These are phyloP conservation scores for Philereme transversata DNA, from an alignment of 2,888 invertebrate genomes.

Conservation along the genomic window DNA sequence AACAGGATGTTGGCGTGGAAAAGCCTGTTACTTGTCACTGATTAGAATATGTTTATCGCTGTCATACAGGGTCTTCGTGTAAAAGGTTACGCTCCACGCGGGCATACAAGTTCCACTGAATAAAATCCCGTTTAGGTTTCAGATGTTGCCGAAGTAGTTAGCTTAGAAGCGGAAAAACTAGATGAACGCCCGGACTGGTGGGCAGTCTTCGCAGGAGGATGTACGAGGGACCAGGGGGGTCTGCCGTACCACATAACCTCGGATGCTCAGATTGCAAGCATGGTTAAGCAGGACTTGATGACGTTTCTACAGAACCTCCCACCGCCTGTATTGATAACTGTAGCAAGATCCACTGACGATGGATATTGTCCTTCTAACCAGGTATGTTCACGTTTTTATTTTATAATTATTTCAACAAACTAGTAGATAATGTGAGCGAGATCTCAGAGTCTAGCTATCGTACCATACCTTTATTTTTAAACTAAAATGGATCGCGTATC, in stretches of 20 bases:
- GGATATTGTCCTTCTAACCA: constrained; percentile 94
- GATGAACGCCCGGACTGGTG: constrained; percentile 90
- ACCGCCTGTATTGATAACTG: constrained; percentile 87
- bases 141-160: constrained; percentile 76
- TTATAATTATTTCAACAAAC: too few relatives aligned
- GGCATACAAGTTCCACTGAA: too few relatives aligned
- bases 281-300: constrained; percentile 84
- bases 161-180: constrained; percentile 77
- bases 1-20: too few relatives aligned
- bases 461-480: too few relatives aligned
- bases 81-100: too few relatives aligned
- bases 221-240: constrained; percentile 93
- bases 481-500: too few relatives aligned
- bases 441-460: too few relatives aligned
- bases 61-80: too few relatives aligned
- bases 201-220: constrained; percentile 93
- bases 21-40: too few relatives aligned
- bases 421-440: too few relatives aligned
- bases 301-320: constrained; percentile 85
- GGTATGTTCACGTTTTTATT: constrained; percentile 45
- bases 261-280: constrained; percentile 85
- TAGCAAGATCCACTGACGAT: constrained; percentile 93
- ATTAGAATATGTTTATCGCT: too few relatives aligned
- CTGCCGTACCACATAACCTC: constrained; percentile 93
- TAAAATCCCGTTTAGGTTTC: constrained; percentile 57